Evolutionary conservation across 1,140 invertebrate genomes (phyloP).

Genomic region (Musca domestica): DNA sequence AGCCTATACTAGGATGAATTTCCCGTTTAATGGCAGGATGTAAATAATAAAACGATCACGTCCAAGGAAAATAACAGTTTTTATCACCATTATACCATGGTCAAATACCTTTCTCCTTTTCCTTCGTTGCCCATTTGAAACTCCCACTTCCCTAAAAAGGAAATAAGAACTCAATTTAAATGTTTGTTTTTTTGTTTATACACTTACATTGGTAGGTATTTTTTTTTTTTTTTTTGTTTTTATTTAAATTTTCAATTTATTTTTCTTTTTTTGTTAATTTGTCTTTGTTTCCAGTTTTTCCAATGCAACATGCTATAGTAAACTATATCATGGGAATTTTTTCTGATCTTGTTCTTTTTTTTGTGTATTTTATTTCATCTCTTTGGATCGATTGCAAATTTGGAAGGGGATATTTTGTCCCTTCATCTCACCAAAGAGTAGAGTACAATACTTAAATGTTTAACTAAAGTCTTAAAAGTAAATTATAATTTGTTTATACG

Average conservation of each 20-base stretch:
- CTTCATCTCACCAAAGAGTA: not conserved
- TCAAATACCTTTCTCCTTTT: no score
- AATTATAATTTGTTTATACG: not conserved
- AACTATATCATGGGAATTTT: not conserved
- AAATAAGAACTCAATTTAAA: conserved; percentile 9
- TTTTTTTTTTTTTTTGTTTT: not conserved
- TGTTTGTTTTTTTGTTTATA: conserved; percentile 15
- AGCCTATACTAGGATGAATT: no score
- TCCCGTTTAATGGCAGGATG: no score
- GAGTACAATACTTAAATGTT: not conserved
- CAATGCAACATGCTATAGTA: not conserved
- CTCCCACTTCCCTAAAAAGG: not conserved
- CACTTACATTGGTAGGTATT: conserved; percentile 16
- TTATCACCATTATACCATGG: no score
- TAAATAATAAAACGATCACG: no score
- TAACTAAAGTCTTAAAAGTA: conserved; percentile 12
- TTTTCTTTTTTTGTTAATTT: conserved; percentile 1
- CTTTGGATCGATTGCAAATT: not conserved
- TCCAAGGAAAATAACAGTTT: no score
- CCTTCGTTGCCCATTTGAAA: no score
- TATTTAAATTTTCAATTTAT: conserved; percentile 14
- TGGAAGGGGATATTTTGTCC: not conserved
- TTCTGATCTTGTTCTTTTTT: not conserved
- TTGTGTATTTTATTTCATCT: not conserved
- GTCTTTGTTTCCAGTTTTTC: not conserved